Percentiles rank a stretch among this genome's conserved stretches.
Evolutionary conservation across 2,888 invertebrate genomes (phyloP).

Genomic region (Cantharis rustica): DNA sequence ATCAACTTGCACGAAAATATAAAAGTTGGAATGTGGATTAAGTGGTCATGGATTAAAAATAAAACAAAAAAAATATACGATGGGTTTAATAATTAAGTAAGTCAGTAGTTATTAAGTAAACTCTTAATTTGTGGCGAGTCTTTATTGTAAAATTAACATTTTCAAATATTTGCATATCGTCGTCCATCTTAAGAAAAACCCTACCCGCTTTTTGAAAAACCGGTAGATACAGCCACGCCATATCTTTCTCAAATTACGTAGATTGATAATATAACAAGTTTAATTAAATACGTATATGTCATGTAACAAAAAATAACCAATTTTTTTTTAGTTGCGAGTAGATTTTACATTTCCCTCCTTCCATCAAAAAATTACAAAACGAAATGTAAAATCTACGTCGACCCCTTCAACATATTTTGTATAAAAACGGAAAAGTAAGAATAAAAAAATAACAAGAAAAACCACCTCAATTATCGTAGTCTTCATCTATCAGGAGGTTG

Average conservation of each 20-base stretch:
- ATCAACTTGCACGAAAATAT: no score
- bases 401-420: not conserved
- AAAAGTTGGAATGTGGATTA: not conserved
- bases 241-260: not conserved
- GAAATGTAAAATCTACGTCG: not conserved
- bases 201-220: not conserved
- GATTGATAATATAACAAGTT: not conserved
- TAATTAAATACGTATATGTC: not conserved
- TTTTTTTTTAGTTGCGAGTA: not conserved
- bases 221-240: not conserved
- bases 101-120: not conserved
- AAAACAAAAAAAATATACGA: not conserved
- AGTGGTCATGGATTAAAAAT: not conserved
- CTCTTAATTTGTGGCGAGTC: not conserved
- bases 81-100: not conserved
- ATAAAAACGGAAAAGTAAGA: not conserved
- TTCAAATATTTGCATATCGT: not conserved
- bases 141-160: not conserved
- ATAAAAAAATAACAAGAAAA: not conserved
- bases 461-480: slow-evolving; percentile 55
- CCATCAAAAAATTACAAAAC: not conserved
- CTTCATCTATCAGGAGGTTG: slow-evolving; percentile 56
- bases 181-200: not conserved
- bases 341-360: not conserved
- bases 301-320: not conserved